Evolutionary conservation across 1,140 invertebrate species (phyloP), one percentile per base, ranked within the genome.

Genomic region (Drosophila saltans): DNA sequence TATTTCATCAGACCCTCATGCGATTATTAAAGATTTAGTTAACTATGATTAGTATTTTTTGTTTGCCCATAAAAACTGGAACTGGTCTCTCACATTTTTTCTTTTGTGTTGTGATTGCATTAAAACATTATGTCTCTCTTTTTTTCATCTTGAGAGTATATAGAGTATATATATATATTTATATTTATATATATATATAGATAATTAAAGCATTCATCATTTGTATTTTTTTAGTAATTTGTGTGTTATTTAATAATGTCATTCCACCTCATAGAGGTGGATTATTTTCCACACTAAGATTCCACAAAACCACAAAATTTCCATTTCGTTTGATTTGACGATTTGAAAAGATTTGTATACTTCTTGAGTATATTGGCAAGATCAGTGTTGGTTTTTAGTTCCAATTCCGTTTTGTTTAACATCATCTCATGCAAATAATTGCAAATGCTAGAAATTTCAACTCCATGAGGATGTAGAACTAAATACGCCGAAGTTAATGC

Each of bases 381-480:
- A 82, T 97, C 96, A 33, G 88, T 73, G 45, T 80, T 94, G 1
- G 95, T 94, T 77, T 94, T 94, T 11, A 96, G 91, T 66, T 93
- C 93, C 2, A 95, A 93, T 59, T 52, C 45, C 21, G 96, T 94
- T 40, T 79, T 80, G 2, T 62, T 58, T 8, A 89, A 69, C 66
- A 96, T 93, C 93, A 36, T 36, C 6, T 96, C 96, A 90, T 95
- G 95, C 59, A 97, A 93, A 92, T 97, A 97, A 3, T 95, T 97
- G 95, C 96, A 96, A 76, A 98, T 94, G 85, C 97, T 96, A 91
- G 97, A 96, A 3, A 97, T 94, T 66, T 96, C 96, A 2, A 97
- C 96, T 48, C 97, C 97, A 89, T 96, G 96, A 0, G 97, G 97
- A 93, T 98, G 97, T 52, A 98, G 96, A 90, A 97, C 96, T 36